These are phyloP conservation scores for Porites australiensis DNA, from an alignment of 64 coral and sea anemone species.

Conservation along the genomic window DNA sequence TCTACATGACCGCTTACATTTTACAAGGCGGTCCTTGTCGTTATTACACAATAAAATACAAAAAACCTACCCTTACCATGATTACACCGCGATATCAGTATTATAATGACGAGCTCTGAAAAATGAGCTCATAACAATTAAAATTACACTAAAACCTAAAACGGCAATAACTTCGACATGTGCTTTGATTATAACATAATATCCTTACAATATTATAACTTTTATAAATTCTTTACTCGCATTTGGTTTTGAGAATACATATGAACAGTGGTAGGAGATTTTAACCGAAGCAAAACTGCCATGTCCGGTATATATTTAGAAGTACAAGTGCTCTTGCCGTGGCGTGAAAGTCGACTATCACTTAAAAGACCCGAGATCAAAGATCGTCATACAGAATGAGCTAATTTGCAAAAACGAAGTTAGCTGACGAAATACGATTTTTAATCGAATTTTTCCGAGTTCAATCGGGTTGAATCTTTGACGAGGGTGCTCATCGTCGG, in stretches of 20 bases:
- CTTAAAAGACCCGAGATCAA: not conserved
- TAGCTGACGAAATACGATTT: no score
- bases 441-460: no score
- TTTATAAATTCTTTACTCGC: not conserved
- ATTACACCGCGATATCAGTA: slow-evolving; percentile 51
- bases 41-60: slow-evolving; percentile 79
- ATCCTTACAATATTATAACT: slow-evolving; percentile 32
- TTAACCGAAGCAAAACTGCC: slow-evolving; percentile 49
- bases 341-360: not conserved
- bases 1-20: slow-evolving; percentile 60
- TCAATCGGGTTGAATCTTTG: no score
- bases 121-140: slow-evolving; percentile 61
- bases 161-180: slow-evolving; percentile 64
- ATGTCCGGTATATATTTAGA: not conserved
- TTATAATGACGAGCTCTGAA: slow-evolving; percentile 16
- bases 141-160: slow-evolving; percentile 89
- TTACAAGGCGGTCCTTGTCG: slow-evolving; percentile 57
- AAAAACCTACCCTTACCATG: slow-evolving; percentile 44
- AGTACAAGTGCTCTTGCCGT: not conserved
- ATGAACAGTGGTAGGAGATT: slow-evolving; percentile 38
- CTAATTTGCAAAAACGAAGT: not conserved
- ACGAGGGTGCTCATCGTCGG: no score
- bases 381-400: not conserved
- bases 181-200: slow-evolving; percentile 49
- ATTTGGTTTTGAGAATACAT: slow-evolving; percentile 10